Evolutionary conservation across 2,113 vertebrate genomes (phyloP).

Genomic region (Helogale parvula): DNA sequence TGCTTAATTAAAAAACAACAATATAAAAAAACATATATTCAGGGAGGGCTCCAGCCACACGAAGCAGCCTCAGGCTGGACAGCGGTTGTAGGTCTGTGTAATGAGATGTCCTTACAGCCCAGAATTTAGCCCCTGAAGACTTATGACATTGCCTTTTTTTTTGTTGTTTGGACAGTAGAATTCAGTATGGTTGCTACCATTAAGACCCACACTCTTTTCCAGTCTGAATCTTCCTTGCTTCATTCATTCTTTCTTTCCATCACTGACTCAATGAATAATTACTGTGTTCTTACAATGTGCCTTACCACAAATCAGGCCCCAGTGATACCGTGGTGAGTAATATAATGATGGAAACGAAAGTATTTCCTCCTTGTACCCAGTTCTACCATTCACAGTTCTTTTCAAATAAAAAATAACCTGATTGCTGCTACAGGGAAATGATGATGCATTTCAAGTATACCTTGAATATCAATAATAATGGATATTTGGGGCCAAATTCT

Average conservation of each 20-base stretch:
- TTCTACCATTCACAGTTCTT: conserved; percentile 3
- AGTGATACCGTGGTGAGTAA: background rate
- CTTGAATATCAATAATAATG: conserved; percentile 29
- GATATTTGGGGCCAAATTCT: background rate
- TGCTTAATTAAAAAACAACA: conserved; percentile 65
- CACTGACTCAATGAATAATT: conserved; percentile 39
- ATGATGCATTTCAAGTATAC: conserved; percentile 5
- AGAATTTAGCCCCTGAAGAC: conserved; percentile 29
- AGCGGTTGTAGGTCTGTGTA: background rate
- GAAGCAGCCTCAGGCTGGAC: background rate
- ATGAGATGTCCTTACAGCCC: background rate
- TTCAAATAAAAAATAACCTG: conserved; percentile 51
- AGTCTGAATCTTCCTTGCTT: background rate
- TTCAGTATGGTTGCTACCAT: background rate
- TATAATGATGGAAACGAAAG: background rate
- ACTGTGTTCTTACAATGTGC: background rate
- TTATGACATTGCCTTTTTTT: background rate
- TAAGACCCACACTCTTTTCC: background rate
- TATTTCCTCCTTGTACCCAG: background rate
- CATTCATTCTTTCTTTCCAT: background rate
- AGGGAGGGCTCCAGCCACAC: background rate
- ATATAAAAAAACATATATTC: background rate
- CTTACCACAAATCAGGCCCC: background rate
- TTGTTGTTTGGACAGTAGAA: background rate
- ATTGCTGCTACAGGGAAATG: conserved; percentile 37